Evolutionary conservation across 1,140 invertebrate genomes (phyloP).

Genomic region (Prorops nasuta): DNA sequence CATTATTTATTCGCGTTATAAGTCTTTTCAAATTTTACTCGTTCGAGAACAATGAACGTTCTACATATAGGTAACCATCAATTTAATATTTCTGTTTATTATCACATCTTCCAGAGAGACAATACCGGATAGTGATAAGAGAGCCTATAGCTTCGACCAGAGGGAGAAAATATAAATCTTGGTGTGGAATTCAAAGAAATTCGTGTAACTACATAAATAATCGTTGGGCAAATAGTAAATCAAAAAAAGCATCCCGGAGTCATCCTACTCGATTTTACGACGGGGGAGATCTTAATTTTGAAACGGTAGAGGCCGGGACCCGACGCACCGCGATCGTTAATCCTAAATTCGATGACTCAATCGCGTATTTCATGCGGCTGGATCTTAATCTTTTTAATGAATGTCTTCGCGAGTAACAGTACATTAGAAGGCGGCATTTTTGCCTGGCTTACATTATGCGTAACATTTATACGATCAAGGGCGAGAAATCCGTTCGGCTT

Average conservation of each 20-base stretch:
- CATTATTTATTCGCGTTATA: too few species aligned
- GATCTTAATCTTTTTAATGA: background rate
- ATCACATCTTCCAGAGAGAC: too few species aligned
- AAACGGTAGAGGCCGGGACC: background rate
- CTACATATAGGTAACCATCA: too few species aligned
- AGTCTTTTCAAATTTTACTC: too few species aligned
- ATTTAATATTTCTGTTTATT: too few species aligned
- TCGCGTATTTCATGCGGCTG: background rate
- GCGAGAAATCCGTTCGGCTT: background rate
- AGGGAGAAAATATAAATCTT: too few species aligned
- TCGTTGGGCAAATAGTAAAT: background rate
- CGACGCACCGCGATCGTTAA: background rate
- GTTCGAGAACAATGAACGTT: too few species aligned
- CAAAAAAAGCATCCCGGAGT: background rate
- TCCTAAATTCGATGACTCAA: background rate
- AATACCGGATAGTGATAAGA: too few species aligned
- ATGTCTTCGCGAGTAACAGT: background rate
- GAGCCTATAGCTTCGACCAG: too few species aligned
- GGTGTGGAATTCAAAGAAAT: too few species aligned
- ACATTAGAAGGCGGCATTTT: background rate
- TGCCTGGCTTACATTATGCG: background rate
- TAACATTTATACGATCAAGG: too few species aligned
- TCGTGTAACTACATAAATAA: too few species aligned
- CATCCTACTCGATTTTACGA: background rate
- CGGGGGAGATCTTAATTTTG: background rate